Base-by-base conservation (phyloP, 2,888 invertebrate species). In the Pollenia griseotomentosa region DNA sequence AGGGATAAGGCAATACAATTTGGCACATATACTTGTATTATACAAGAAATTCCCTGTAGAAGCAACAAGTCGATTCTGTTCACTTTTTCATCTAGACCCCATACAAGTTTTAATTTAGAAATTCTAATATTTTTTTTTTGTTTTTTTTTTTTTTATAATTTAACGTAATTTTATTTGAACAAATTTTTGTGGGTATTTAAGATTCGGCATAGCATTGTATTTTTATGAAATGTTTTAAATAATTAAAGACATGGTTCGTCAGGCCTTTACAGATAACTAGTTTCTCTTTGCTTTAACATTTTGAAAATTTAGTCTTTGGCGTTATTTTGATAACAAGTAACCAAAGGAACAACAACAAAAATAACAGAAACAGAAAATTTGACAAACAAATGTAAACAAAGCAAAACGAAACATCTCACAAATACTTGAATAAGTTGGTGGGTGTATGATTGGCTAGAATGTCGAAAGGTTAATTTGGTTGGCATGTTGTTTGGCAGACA, bases 321-420 rank as follows among this genome's bases (percentile, higher is more conserved):
- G n/a, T 33, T 61, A 16, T 74, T 46, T 16, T n/a, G 46, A 73
- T 59, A 59, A 74, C 33, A 61, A 61, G 23, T 16, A 51, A 51
- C 23, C n/a, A 59, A 33, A 70, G 51, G 11, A 51, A 70, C 23
- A 53, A n/a, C 10, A 53, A 53, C 33, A 33, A 53, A n/a, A 70
- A 48, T 14, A n/a, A 51, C 53, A 53, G 53, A 53, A 70, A 33
- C 12, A n/a, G 9, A 68, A 10, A 51, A 51, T 40, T 59, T 33
- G 16, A 57, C 10, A 71, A 55, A 57, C 16, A 57, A 33, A 74
- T 33, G 57, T 42, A 16, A 63, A 71, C 71, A 53, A 71, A 71
- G 23, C 42, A 16, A 61, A 14, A 61, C 16, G 16, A 19, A 65
- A 10, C 12, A 19, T 33, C 40, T 23, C 19, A 66, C 33, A 14